Conservation (phyloP, 2,888 invertebrate species). For the Corythucha ciliata region DNA sequence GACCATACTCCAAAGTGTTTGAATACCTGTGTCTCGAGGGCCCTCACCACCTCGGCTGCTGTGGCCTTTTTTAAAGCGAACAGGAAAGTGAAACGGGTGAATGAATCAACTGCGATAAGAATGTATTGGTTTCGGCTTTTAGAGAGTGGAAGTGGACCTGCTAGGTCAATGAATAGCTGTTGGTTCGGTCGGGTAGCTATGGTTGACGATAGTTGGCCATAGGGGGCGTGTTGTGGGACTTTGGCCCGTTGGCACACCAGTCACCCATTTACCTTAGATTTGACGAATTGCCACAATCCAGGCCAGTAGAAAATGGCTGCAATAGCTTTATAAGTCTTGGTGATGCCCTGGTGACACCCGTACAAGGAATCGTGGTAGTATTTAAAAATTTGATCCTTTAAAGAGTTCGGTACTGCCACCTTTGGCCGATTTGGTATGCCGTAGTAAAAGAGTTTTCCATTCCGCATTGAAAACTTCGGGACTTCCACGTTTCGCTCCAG, state of each 20-base stretch:
- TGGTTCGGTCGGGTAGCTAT: slow-evolving; percentile 2
- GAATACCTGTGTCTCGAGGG: background rate
- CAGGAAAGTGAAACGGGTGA: slow-evolving; percentile 4
- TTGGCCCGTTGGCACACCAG: slow-evolving; percentile 6
- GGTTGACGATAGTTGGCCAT: slow-evolving; percentile 12
- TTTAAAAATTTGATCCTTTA: slow-evolving; percentile 1
- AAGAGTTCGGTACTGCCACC: slow-evolving; percentile 1
- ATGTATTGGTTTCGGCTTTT: background rate
- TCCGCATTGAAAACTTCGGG: no score
- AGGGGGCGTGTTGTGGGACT: background rate
- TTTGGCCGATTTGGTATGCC: background rate
- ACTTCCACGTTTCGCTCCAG: no score
- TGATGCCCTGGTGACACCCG: no score
- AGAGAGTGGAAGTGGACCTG: slow-evolving; percentile 8
- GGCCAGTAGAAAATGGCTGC: slow-evolving; percentile 3
- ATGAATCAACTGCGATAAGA: slow-evolving; percentile 16
- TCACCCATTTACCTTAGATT: background rate
- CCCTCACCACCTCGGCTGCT: slow-evolving; percentile 6
- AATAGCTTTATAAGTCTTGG: background rate
- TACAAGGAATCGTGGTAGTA: slow-evolving; percentile 1
- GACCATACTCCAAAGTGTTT: slow-evolving; percentile 12
- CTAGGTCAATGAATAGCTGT: slow-evolving; percentile 9
- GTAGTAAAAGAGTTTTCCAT: slow-evolving; percentile 4
- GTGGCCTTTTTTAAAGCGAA: slow-evolving; percentile 1
- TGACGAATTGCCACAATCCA: background rate